Conservation (phyloP, 1,140 invertebrate genomes). For the Microplitis demolitor region DNA sequence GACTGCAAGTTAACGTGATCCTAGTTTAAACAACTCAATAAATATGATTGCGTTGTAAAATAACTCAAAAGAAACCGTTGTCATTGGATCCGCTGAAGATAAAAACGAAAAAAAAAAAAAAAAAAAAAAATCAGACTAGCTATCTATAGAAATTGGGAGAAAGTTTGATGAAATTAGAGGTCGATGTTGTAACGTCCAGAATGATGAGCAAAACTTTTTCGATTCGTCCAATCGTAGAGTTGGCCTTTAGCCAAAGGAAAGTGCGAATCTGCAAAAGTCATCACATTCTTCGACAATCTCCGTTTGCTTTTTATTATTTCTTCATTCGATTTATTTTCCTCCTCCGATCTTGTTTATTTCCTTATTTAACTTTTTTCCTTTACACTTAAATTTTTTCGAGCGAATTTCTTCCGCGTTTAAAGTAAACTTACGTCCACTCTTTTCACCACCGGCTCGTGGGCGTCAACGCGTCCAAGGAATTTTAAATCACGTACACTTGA, state of each 20-base stretch:
- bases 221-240: not conserved
- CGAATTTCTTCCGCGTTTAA: too few species aligned
- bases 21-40: too few species aligned
- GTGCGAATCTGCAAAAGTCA: slow-evolving; percentile 18
- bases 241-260: slow-evolving; percentile 6
- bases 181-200: not conserved
- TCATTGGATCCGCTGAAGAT: too few species aligned
- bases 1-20: too few species aligned
- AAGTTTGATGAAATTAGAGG: slow-evolving; percentile 3
- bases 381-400: too few species aligned
- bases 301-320: not conserved
- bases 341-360: not conserved
- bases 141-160: slow-evolving; percentile 2
- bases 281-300: not conserved
- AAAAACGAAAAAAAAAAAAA: too few species aligned
- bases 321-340: slow-evolving; percentile 1
- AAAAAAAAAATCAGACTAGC: too few species aligned
- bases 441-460: not conserved
- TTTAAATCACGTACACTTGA: not conserved
- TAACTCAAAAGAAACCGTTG: too few species aligned
- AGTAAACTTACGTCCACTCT: not conserved
- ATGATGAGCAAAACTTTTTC: not conserved
- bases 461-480: not conserved
- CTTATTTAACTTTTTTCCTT: not conserved
- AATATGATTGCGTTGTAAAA: too few species aligned